Evolutionary conservation across 2,888 invertebrate genomes (phyloP).

Genomic region (Drosophila nigricruria): DNA sequence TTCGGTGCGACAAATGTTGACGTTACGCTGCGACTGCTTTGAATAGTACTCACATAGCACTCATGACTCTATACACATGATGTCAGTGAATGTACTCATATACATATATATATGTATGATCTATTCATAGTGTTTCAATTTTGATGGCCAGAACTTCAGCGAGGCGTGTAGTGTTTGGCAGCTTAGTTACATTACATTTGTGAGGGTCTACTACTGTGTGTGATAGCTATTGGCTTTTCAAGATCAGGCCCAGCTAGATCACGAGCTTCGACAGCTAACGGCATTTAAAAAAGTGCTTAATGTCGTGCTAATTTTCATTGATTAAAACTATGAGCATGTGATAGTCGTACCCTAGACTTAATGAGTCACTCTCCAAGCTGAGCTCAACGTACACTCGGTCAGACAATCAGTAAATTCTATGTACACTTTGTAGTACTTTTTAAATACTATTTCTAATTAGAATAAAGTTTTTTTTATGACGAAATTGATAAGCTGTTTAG

Average conservation of each 20-base stretch:
- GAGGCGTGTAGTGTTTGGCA: constrained; percentile 64
- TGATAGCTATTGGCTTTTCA: constrained; percentile 14
- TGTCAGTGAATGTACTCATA: constrained; percentile 49
- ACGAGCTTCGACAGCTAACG: constrained; percentile 42
- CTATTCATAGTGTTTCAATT: constrained; percentile 21
- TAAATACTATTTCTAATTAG: constrained; percentile 15
- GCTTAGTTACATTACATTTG: constrained; percentile 41
- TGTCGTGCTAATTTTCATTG: constrained; percentile 64
- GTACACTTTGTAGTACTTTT: constrained; percentile 7
- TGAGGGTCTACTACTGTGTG: constrained; percentile 6
- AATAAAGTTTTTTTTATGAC: constrained; percentile 41
- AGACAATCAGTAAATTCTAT: constrained; percentile 4
- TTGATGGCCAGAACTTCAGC: constrained; percentile 48
- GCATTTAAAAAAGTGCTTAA: constrained; percentile 26
- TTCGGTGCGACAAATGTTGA: constrained; percentile 44
- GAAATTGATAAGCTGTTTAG: constrained; percentile 65
- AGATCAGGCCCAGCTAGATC: constrained; percentile 33
- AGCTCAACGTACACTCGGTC: constrained; percentile 40
- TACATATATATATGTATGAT: not conserved
- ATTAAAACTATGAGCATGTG: constrained; percentile 60
- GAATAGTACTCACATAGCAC: constrained; percentile 4
- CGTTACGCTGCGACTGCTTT: constrained; percentile 23
- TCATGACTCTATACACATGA: constrained; percentile 26
- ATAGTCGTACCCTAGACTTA: constrained; percentile 28
- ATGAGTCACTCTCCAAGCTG: constrained; percentile 53